Percentiles rank a stretch among this genome's conserved stretches.
These are phyloP conservation scores for Heliconius congener DNA, from an alignment of 1,140 invertebrate genomes.

Conservation along the genomic window DNA sequence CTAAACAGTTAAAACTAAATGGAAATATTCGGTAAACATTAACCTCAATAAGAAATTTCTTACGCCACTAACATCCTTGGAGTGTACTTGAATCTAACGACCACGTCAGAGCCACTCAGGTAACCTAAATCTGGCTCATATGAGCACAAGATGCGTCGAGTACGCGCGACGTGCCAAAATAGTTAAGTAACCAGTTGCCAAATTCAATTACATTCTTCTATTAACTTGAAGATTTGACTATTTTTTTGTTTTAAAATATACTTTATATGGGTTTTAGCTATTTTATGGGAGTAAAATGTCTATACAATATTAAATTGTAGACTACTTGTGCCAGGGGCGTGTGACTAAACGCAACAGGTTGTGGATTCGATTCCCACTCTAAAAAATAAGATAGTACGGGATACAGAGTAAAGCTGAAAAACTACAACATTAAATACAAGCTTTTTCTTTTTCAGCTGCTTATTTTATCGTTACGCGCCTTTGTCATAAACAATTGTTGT, in stretches of 20 bases:
- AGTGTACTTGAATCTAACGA: neutral
- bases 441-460: neutral
- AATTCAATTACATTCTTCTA: conserved; percentile 10
- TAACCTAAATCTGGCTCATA: conserved; percentile 27
- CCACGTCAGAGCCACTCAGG: conserved; percentile 11
- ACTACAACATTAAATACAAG: neutral
- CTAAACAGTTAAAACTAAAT: neutral
- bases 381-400: no score
- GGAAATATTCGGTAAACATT: neutral
- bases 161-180: neutral
- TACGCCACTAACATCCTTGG: conserved; percentile 4
- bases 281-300: neutral
- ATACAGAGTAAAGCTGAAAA: no score
- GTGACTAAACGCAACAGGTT: no score
- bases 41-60: conserved; percentile 10
- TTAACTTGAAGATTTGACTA: neutral
- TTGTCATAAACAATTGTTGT: neutral
- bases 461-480: no score
- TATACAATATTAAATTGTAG: neutral
- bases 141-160: conserved; percentile 17
- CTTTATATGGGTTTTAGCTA: neutral
- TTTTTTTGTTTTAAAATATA: neutral
- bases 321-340: no score
- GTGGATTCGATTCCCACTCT: no score
- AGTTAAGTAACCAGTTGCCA: conserved; percentile 11